These are phyloP conservation scores for Coilia nasus DNA, from an alignment of 2,797 vertebrate genomes.

Conservation along the genomic window DNA sequence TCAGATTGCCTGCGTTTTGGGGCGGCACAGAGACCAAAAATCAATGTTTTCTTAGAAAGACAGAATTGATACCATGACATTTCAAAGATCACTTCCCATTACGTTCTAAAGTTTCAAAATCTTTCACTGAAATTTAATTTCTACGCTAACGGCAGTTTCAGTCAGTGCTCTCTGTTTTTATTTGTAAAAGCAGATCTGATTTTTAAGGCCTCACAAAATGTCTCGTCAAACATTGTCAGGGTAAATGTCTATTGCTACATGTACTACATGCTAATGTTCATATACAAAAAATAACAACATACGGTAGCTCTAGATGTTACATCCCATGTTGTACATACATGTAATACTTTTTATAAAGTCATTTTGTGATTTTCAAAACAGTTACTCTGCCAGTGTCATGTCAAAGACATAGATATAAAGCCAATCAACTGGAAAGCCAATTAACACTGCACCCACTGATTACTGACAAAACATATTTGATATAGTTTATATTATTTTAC, in stretches of 20 bases:
- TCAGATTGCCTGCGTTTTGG: conserved; percentile 62
- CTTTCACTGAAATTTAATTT: neutral
- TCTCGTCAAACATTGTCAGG: neutral
- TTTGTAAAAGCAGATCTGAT: neutral
- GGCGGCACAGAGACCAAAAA: conserved; percentile 55
- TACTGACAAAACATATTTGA: no score
- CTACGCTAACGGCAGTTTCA: neutral
- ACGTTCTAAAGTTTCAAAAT: neutral
- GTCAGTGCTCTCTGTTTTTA: no score
- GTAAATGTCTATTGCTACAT: neutral
- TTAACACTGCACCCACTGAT: no score
- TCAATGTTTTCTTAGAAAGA: conserved; percentile 13
- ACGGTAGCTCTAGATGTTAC: neutral
- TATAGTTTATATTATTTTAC: no score
- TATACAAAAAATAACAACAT: neutral
- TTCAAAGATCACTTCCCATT: conserved; percentile 11
- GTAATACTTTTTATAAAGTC: neutral
- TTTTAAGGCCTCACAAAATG: neutral
- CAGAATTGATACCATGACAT: conserved; percentile 3
- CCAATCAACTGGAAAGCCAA: no score
- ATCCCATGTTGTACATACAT: neutral
- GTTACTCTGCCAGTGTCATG: neutral
- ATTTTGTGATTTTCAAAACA: neutral
- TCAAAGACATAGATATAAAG: neutral
- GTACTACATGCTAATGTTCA: neutral